phyloP scores from a whole-genome alignment of 2,888 invertebrate species.

The Amorpha juglandis region DNA sequence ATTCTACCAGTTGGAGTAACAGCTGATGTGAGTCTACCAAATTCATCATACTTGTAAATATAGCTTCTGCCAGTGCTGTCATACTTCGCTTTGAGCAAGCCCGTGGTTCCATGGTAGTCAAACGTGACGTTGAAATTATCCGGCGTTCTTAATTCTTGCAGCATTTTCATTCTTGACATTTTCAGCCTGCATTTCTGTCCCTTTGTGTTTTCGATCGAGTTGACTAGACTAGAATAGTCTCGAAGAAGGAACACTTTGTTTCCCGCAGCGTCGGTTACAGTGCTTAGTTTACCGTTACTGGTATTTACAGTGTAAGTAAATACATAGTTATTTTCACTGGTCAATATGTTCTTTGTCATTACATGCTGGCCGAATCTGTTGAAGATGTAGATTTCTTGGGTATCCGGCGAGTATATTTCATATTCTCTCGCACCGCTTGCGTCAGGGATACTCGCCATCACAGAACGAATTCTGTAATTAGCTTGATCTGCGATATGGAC shows the following conservation, averaged over 20 bases:
- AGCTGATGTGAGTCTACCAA: slow-evolving; percentile 95
- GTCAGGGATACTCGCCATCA: slow-evolving; percentile 95
- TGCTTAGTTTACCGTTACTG: slow-evolving; percentile 96
- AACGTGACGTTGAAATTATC: slow-evolving; percentile 97
- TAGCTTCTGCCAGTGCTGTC: slow-evolving; percentile 96
- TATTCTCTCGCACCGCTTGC: slow-evolving; percentile 93
- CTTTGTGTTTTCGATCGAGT: slow-evolving; percentile 96
- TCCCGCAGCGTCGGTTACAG: slow-evolving; percentile 96
- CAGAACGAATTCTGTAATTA: slow-evolving; percentile 93
- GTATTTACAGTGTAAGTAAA: slow-evolving; percentile 99
- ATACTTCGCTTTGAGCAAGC: slow-evolving; percentile 93
- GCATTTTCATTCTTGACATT: slow-evolving; percentile 96
- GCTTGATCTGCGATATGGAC: slow-evolving; percentile 98
- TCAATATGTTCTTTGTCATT: slow-evolving; percentile 96
- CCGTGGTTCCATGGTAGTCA: slow-evolving; percentile 96
- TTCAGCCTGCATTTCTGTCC: slow-evolving; percentile 95
- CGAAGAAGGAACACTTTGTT: slow-evolving; percentile 93
- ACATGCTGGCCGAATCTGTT: slow-evolving; percentile 98
- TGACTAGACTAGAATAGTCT: slow-evolving; percentile 94
- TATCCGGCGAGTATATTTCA: slow-evolving; percentile 97
- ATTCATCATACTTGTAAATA: slow-evolving; percentile 97
- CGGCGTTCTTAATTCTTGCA: slow-evolving; percentile 95
- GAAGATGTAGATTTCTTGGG: slow-evolving; percentile 97
- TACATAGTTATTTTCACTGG: slow-evolving; percentile 95
- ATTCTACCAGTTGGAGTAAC: slow-evolving; percentile 98